These are phyloP conservation scores for Procavia capensis DNA, from an alignment of 2,113 vertebrate species.

Conservation along the genomic window DNA sequence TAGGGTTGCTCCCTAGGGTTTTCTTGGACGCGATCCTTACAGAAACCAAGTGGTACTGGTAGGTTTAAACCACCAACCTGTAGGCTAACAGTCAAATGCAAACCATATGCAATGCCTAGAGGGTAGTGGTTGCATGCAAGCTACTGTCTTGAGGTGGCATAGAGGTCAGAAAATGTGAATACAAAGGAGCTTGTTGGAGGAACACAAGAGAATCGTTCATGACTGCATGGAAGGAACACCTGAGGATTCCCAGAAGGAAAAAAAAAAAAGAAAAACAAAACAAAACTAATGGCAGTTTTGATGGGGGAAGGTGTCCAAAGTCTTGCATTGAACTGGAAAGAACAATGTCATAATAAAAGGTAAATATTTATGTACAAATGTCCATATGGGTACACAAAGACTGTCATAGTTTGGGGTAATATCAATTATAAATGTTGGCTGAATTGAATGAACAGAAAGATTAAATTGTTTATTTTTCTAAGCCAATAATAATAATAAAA, in stretches of 20 bases:
- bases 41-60: neutral
- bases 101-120: neutral
- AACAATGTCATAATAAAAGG: neutral
- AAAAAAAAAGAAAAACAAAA: neutral
- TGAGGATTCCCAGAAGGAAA: neutral
- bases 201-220: neutral
- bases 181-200: neutral
- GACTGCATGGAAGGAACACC: neutral
- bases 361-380: neutral
- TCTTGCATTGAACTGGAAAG: neutral
- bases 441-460: neutral
- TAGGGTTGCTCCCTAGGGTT: neutral
- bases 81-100: neutral
- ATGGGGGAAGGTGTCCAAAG: accelerated
- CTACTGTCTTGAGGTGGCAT: neutral
- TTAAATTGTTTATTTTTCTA: neutral
- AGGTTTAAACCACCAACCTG: neutral
- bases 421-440: neutral
- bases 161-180: neutral
- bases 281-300: neutral
- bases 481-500: neutral
- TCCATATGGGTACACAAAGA: neutral
- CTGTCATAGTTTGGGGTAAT: neutral
- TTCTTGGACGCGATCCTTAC: neutral
- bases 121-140: neutral